Base-by-base conservation (phyloP, 2,113 vertebrate genomes). In the Gasterosteus nipponicus region DNA sequence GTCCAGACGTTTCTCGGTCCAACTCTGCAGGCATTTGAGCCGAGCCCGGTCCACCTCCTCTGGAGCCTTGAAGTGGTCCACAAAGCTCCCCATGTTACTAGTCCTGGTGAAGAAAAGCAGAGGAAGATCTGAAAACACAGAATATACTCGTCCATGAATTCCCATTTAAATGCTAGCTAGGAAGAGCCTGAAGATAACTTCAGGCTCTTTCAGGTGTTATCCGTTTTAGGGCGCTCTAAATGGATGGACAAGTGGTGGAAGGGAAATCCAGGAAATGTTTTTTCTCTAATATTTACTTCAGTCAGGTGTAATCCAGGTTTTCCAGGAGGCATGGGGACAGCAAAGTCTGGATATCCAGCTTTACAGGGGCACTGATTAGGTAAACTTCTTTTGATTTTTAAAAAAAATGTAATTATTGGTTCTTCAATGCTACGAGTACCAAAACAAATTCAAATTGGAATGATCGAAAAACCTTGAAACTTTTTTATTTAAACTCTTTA, bases 1-100 rank as follows among this genome's bases (percentile, higher is more conserved):
- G 38, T 92, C 81, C 59, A 93, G 77, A 1, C 94, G 90, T 53
- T 72, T 92, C 57, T 92, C 91, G 0, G 91, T 92, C 94, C 94
- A 95, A 10, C 38, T 78, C 80, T 93, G 86, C 67, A 95, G 87
- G 83, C 78, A 92, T 8, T 78, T 73, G 65, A 95, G 81, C 1
- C 79, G 83, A 8, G 68, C 78, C 0, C 6, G 78, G 81, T 95
- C 84, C 53, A 94, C 56, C 68, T 93, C 91, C 59, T 90, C 86
- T 1, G 82, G 81, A 15, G 83, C 44, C 33, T 90, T 82, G 0
- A 86, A 69, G 70, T 89, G 83, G 66, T 89, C 78, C 47, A 87
- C 19, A 7, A 31, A 75, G 19, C 68, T 80, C 0, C 73, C 80
- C 29, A 73, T 41, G 22, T 75, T 51, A 68, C 68, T 31, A 15